Base-by-base conservation (phyloP, 2,888 invertebrate genomes). In the Orthonevra nobilis region DNA sequence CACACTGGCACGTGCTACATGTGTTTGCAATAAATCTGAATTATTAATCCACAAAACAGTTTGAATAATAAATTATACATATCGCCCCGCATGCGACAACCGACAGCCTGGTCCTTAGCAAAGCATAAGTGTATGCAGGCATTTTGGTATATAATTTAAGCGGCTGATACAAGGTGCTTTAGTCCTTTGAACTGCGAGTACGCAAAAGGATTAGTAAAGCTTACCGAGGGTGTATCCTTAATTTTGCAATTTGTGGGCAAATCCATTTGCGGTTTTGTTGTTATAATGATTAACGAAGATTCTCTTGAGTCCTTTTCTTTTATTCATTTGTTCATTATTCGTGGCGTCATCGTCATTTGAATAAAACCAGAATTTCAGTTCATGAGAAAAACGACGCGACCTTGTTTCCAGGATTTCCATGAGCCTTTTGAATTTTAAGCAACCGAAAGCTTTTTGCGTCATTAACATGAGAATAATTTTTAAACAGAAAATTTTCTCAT, bases 21-120 rank as follows among this genome's bases (percentile, higher is more conserved):
- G 54, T 40, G 54, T 26, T 38, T 54, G 54, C 38, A 38, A 38
- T 54, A 54, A 54, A 54, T 54, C 38, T 38, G 28, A 40, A 54
- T 54, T 54, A 54, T 54, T 54, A 54, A 54, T 54, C 54, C 54
- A 17, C 38, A 54, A 26, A 38, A 38, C 38, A 26, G 26, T 54
- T 54, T 38, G 36, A 54, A 38, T 54, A 54, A 38, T 54, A 40
- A 54, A 54, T 54, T 10, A 38, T 9, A 23, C 36, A 36, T 20
- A 52, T 34, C 26, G 23, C 10, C 9, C 12, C 1, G 2, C 44
- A 12, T 7, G n/a, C n/a, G 36, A n/a, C n/a, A n/a, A n/a, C n/a
- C 3, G 15, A 0, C n/a, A 5, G 15, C 15, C 6, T 14, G 10
- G 54, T 19, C 28, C n/a, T 14, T 12, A 14, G 1, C 12, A n/a